Base-by-base conservation (phyloP, 2,797 vertebrate species). In the Crenichthys baileyi region DNA sequence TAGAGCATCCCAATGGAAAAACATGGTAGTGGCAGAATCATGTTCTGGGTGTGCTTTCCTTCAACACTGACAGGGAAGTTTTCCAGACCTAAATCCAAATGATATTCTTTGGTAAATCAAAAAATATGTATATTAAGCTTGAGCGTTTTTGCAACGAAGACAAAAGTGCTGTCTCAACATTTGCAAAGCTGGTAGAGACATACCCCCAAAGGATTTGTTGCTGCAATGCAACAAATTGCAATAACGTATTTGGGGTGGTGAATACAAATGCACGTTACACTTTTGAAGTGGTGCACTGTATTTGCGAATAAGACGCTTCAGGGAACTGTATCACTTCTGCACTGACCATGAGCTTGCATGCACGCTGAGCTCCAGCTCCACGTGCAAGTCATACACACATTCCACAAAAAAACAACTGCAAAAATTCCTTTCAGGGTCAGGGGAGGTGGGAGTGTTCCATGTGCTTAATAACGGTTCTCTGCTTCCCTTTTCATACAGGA, bases 391-490 rank as follows among this genome's bases (percentile, higher is more conserved):
- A 90, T 16, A 44, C 87, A 88, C 90, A 90, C 86, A 90, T 91
- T 91, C 89, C 75, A 82, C 90, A 91, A 91, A 89, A 91, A 91
- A 89, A 90, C 87, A 92, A 90, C 77, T 75, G 81, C 75, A 87
- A 46, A 87, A 91, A 94, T 93, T 92, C 94, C 90, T 78, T 77
- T 67, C 81, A 75, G 79, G 90, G 84, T 85, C 83, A 44, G 3
- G 83, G 77, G 70, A 70, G 85, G 84, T 76, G 83, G 89, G 85
- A 79, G 79, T 88, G 91, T 92, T 92, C 87, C 91, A 88, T 91
- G 79, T 75, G 83, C 78, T 94, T 93, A 95, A 92, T 94, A 91
- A 94, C 83, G 87, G 81, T 75, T 90, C 88, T 77, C 63, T 92
- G 93, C 80, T 80, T 92, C 90, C 72, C 87, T 95, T 94, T 90